Conservation (phyloP, 1,140 invertebrate species). For the Doryteuthis pealeii region DNA sequence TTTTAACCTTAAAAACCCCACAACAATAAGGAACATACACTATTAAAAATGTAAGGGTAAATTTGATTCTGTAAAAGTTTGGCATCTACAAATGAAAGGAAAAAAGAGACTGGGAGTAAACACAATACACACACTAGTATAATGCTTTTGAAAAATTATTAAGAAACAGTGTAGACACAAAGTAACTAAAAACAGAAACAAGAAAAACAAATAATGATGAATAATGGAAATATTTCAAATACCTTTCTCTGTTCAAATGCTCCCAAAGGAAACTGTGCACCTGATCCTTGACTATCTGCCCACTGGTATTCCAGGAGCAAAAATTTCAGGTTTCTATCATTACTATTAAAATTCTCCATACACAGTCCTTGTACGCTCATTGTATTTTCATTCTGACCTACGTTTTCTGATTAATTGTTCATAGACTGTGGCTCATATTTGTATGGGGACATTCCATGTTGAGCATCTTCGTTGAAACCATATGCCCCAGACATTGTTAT, state of each 20-base stretch:
- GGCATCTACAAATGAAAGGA: too few relatives aligned
- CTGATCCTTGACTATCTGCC: slow-evolving; percentile 11
- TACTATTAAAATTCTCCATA: slow-evolving; percentile 12
- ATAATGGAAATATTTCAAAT: not conserved
- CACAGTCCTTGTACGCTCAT: slow-evolving; percentile 10
- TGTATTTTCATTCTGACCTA: slow-evolving; percentile 9
- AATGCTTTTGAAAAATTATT: too few relatives aligned
- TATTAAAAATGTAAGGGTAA: too few relatives aligned
- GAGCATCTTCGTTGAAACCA: not conserved
- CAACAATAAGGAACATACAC: too few relatives aligned
- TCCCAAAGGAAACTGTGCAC: slow-evolving; percentile 33
- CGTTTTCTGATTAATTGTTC: slow-evolving; percentile 10
- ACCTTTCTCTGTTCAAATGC: slow-evolving; percentile 33
- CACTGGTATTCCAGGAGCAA: slow-evolving; percentile 8
- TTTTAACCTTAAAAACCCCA: too few relatives aligned
- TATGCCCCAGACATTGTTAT: slow-evolving; percentile 10
- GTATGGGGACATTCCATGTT: slow-evolving; percentile 22
- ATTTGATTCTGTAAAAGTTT: too few relatives aligned
- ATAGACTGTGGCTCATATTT: slow-evolving; percentile 18
- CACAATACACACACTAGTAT: too few relatives aligned
- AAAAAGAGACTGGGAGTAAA: too few relatives aligned
- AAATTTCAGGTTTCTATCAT: slow-evolving; percentile 12
- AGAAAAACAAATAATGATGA: too few relatives aligned
- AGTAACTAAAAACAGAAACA: too few relatives aligned
- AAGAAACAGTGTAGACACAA: too few relatives aligned